phyloP scores from a whole-genome alignment of 2,888 invertebrate genomes.

The Bedellia somnulentella region DNA sequence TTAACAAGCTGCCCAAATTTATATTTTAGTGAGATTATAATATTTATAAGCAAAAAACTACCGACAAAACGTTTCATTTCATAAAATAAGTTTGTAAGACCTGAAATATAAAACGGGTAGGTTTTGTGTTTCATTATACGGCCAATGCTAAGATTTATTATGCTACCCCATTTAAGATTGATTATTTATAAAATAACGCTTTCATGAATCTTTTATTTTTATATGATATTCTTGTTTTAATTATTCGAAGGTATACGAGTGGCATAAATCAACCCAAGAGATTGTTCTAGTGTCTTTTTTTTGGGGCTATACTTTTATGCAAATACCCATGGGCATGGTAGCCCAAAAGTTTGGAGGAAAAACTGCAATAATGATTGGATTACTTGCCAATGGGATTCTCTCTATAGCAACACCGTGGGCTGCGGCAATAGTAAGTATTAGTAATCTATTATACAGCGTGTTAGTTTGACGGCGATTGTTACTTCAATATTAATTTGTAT shows the following conservation, averaged over 20 bases:
- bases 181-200: not conserved
- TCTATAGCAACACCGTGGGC: constrained; percentile 33
- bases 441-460: too few relatives aligned
- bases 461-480: too few relatives aligned
- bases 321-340: constrained; percentile 57
- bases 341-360: constrained; percentile 66
- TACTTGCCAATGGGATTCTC: constrained; percentile 26
- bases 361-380: constrained; percentile 40
- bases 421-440: constrained; percentile 24
- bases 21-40: too few relatives aligned
- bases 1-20: too few relatives aligned
- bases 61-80: too few relatives aligned
- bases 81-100: too few relatives aligned
- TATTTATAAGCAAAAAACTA: too few relatives aligned
- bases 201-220: not conserved
- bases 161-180: not conserved
- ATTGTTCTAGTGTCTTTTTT: constrained; percentile 52
- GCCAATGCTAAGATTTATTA: not conserved
- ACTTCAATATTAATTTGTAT: too few relatives aligned
- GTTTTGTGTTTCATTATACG: not conserved
- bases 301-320: constrained; percentile 54
- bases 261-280: constrained; percentile 32
- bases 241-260: constrained; percentile 25
- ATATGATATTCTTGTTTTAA: not conserved
- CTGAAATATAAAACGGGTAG: not conserved